phyloP scores from a whole-genome alignment of 1,140 invertebrate species.

The Ephestia elutella region DNA sequence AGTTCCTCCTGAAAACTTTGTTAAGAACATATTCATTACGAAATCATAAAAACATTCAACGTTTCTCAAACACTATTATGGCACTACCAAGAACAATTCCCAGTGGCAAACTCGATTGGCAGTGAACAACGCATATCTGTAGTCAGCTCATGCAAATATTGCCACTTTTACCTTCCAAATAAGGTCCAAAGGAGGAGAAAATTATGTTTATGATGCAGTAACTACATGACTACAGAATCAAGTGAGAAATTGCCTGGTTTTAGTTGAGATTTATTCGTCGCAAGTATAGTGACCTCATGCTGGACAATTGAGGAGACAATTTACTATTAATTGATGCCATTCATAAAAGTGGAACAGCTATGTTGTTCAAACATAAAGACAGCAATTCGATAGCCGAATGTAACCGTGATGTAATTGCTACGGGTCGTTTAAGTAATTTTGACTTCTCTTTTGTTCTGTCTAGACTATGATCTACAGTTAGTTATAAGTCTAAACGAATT shows the following conservation, averaged over 20 bases:
- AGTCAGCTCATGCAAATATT: constrained; percentile 20
- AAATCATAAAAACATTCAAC: constrained; percentile 32
- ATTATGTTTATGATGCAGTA: constrained; percentile 9
- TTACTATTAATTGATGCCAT: constrained; percentile 62
- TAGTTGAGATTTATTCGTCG: constrained; percentile 66
- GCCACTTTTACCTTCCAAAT: constrained; percentile 12
- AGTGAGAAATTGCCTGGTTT: constrained; percentile 55
- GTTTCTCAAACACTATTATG: constrained; percentile 35
- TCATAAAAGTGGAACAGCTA: constrained; percentile 54
- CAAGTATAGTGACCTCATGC: constrained; percentile 25
- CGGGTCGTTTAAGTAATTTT: not conserved
- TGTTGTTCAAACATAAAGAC: constrained; percentile 58
- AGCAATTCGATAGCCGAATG: constrained; percentile 25
- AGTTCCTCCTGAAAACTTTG: not conserved
- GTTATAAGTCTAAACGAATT: no score
- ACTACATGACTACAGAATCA: constrained; percentile 26
- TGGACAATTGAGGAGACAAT: constrained; percentile 52
- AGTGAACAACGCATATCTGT: constrained; percentile 16
- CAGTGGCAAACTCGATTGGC: constrained; percentile 40
- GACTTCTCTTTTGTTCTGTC: not conserved
- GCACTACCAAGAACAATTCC: constrained; percentile 43
- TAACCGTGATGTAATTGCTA: not conserved
- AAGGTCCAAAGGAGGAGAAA: constrained; percentile 14
- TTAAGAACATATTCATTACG: not conserved
- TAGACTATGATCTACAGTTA: no score